Conservation (phyloP, 1,140 invertebrate genomes). For the Chelonus insularis region DNA sequence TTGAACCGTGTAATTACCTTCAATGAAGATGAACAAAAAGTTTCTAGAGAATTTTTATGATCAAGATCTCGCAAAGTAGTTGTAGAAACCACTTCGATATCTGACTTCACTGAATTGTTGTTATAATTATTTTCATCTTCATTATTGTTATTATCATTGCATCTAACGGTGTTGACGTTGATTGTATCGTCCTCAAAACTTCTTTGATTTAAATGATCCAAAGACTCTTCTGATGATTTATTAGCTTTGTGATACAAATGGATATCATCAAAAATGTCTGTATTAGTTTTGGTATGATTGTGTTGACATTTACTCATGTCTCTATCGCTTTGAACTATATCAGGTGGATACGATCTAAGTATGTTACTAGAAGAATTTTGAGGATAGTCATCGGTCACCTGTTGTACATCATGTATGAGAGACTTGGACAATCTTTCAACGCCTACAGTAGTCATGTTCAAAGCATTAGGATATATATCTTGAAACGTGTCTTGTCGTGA, state of each 20-base stretch:
- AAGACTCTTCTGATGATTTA: no score
- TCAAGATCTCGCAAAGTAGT: constrained; percentile 38
- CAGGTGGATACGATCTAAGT: no score
- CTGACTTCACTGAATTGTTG: neutral
- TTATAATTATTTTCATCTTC: neutral
- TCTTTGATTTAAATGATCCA: neutral
- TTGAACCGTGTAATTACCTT: constrained; percentile 45
- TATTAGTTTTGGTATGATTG: no score
- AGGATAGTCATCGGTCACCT: neutral
- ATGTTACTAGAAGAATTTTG: neutral
- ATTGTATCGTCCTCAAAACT: no score
- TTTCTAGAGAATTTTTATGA: constrained; percentile 57
- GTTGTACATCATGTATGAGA: neutral
- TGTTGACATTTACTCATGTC: no score
- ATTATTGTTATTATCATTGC: neutral
- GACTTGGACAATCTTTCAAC: neutral
- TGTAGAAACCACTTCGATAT: neutral
- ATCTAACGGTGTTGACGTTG: neutral
- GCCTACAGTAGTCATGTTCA: constrained; percentile 5
- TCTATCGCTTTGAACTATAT: no score
- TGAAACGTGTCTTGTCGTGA: neutral
- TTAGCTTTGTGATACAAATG: no score
- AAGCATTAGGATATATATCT: neutral
- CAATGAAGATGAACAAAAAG: constrained; percentile 56
- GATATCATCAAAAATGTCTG: no score